These are phyloP conservation scores for Onthophagus sagittarius DNA, from an alignment of 2,888 invertebrate genomes.

Conservation along the genomic window DNA sequence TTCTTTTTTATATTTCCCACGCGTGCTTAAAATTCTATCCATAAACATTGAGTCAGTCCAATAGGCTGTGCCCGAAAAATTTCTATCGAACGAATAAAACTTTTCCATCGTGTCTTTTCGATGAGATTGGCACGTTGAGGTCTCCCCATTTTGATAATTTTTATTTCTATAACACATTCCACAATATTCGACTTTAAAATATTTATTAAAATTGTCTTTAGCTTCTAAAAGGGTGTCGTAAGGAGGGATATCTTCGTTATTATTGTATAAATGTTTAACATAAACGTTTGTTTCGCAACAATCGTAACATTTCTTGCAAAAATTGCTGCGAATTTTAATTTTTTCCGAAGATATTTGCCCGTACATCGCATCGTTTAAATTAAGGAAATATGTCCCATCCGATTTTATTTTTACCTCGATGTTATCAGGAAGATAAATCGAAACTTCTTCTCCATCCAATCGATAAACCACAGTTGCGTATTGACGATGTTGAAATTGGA, in stretches of 20 bases:
- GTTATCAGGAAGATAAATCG: constrained; percentile 14
- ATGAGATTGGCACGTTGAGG: constrained; percentile 12
- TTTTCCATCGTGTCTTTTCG: constrained; percentile 15
- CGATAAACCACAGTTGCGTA: constrained; percentile 18
- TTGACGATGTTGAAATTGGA: constrained; percentile 20
- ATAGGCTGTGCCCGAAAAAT: constrained; percentile 17
- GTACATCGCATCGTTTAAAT: constrained; percentile 15
- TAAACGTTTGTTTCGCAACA: constrained; percentile 17
- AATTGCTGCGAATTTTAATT: constrained; percentile 16
- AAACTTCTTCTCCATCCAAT: neutral
- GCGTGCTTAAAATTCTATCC: constrained; percentile 9
- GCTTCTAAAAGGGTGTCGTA: constrained; percentile 17
- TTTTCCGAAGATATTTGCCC: constrained; percentile 2
- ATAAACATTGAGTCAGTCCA: constrained; percentile 17
- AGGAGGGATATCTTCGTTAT: constrained; percentile 2
- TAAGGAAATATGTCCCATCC: constrained; percentile 15
- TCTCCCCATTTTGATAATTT: constrained; percentile 10
- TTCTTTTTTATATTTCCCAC: constrained; percentile 2
- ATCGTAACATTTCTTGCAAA: constrained; percentile 18
- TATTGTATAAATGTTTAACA: constrained; percentile 13
- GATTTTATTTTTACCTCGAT: constrained; percentile 10
- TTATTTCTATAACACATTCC: constrained; percentile 17
- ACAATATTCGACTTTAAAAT: constrained; percentile 16
- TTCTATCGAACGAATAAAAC: constrained; percentile 17
- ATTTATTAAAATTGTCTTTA: constrained; percentile 18